These are phyloP conservation scores for Acanthurus leucopareius DNA, from an alignment of 2,797 vertebrate species.

Conservation along the genomic window DNA sequence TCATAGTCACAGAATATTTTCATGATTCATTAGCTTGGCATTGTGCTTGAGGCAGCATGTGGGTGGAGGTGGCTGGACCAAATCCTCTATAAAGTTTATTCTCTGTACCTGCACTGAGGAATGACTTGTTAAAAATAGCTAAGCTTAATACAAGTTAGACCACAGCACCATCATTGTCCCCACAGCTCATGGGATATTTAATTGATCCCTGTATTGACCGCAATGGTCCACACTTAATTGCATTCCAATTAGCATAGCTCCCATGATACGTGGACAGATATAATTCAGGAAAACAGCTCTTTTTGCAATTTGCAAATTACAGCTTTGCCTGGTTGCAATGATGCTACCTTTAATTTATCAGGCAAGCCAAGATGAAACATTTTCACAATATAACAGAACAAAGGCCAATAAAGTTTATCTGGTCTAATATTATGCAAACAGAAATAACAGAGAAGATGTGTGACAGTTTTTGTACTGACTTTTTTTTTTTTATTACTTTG, in stretches of 20 bases:
- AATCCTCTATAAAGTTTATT: conserved; percentile 66
- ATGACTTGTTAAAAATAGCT: conserved; percentile 74
- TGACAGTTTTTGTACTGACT: background rate
- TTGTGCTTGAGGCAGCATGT: conserved; percentile 69
- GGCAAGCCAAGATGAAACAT: background rate
- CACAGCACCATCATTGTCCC: conserved; percentile 49
- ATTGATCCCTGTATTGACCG: conserved; percentile 56
- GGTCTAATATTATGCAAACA: background rate
- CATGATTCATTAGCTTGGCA: conserved; percentile 71
- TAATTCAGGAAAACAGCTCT: conserved; percentile 2
- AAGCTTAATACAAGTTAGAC: conserved; percentile 55
- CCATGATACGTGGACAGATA: background rate
- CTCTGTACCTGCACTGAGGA: conserved; percentile 69
- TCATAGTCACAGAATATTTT: conserved; percentile 58
- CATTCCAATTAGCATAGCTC: conserved; percentile 30
- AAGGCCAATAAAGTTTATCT: background rate
- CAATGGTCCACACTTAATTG: conserved; percentile 45
- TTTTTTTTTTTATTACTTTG: background rate
- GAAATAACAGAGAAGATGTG: background rate
- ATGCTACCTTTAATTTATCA: background rate
- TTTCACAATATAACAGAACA: background rate
- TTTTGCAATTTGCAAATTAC: conserved; percentile 14
- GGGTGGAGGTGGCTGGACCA: conserved; percentile 54
- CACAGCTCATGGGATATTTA: conserved; percentile 28
- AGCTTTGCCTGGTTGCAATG: conserved; percentile 2